Conservation (phyloP, 2,888 invertebrate species). For the Cosmorhoe ocellata region DNA sequence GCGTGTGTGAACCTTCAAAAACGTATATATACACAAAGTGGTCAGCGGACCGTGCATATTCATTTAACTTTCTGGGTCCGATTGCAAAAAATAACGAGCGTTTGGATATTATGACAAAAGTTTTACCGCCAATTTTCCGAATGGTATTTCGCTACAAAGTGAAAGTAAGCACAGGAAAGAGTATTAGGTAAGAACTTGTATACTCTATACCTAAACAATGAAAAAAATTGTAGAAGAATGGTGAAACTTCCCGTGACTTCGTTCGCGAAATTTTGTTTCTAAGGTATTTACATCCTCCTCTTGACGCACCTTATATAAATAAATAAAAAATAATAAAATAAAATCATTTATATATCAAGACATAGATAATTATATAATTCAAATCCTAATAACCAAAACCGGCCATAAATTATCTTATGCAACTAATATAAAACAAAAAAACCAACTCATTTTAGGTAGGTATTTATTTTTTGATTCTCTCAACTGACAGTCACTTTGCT, state of each 20-base stretch:
- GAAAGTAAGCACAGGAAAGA: constrained; percentile 3
- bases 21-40: constrained; percentile 24
- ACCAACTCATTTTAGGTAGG: too few relatives aligned
- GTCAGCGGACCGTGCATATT: constrained; percentile 29
- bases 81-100: constrained; percentile 46
- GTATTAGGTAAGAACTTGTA: not conserved
- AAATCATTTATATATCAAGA: too few relatives aligned
- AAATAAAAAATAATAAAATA: too few relatives aligned
- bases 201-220: not conserved
- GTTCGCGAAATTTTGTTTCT: too few relatives aligned
- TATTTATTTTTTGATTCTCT: constrained; percentile 16
- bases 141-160: constrained; percentile 27
- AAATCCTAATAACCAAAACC: too few relatives aligned
- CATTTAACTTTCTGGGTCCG: constrained; percentile 42
- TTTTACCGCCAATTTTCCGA: constrained; percentile 31
- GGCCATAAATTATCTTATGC: too few relatives aligned
- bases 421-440: too few relatives aligned
- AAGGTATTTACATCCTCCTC: too few relatives aligned
- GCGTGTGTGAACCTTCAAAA: constrained; percentile 13
- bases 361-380: too few relatives aligned
- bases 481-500: constrained; percentile 22
- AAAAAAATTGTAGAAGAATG: constrained; percentile 7
- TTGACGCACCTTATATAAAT: too few relatives aligned
- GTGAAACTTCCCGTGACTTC: too few relatives aligned
- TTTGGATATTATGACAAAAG: constrained; percentile 42